Evolutionary conservation across 1,140 invertebrate species (phyloP), one percentile per base, ranked within the genome.

Genomic region (Sitodiplosis mosellana): DNA sequence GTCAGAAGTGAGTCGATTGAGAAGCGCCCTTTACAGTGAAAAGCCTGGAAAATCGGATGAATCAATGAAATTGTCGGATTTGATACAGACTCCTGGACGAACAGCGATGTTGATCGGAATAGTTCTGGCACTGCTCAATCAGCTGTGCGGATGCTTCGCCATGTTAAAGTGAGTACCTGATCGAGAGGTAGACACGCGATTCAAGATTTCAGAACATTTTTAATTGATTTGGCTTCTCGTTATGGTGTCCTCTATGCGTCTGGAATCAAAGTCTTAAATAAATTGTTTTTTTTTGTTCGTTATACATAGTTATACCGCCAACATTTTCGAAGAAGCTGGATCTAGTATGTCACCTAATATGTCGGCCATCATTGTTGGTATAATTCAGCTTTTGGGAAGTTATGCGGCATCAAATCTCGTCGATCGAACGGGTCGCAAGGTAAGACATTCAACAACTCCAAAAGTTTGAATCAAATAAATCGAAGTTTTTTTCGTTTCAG

Each of bases 111-210:
- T 55, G 1, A 60, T 61, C 41, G 58, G 62, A 1, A 45, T 64
- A 0, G 59, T 50, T 1, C 48, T 64, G 14, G 48, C 62, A 27
- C 37, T 46, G 6, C 47, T 56, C 15, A 63, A 72, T 55, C 69
- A 72, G 46, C 65, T 68, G 1, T 72, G 69, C 46, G 71, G 71
- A 1, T 70, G 69, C 57, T 63, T 73, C 20, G 71, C 71, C 17
- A 65, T 73, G 48, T 58, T 73, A 19, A 72, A 68, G 59, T n/a
- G n/a, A n/a, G n/a, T n/a, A n/a, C n/a, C n/a, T n/a, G n/a, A n/a
- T n/a, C n/a, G n/a, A n/a, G n/a, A n/a, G n/a, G n/a, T n/a, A n/a
- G n/a, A n/a, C n/a, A n/a, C n/a, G n/a, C n/a, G n/a, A n/a, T n/a
- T n/a, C n/a, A n/a, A n/a, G n/a, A n/a, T n/a, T n/a, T n/a, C n/a